Percentiles rank a stretch among this genome's conserved stretches.
phyloP scores from a whole-genome alignment of 23 tunicate genomes.

The Trididemnum miniatum region DNA sequence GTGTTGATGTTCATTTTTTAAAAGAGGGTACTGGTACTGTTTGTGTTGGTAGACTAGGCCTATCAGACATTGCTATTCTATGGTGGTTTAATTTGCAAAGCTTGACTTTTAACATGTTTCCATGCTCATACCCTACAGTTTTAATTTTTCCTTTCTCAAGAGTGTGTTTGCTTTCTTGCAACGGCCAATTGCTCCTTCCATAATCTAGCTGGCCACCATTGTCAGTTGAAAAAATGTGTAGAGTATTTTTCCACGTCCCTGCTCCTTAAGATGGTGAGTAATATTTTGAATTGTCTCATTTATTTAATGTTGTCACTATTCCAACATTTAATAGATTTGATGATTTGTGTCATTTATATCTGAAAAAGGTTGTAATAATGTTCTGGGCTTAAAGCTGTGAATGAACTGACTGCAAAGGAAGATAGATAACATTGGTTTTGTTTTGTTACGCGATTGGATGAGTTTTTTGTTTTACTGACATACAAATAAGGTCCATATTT shows the following conservation, averaged over 20 bases:
- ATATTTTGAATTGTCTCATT: slow-evolving; percentile 80
- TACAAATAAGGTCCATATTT: slow-evolving; percentile 63
- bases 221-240: slow-evolving; percentile 75
- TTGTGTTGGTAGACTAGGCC: no score
- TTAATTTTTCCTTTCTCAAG: slow-evolving; percentile 82
- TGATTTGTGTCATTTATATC: slow-evolving; percentile 40
- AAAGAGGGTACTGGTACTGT: no score
- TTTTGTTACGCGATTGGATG: slow-evolving; percentile 31
- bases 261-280: slow-evolving; percentile 65
- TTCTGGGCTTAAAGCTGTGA: slow-evolving; percentile 68
- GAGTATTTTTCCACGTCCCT: slow-evolving; percentile 57
- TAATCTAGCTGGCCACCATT: slow-evolving; percentile 81
- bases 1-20: no score
- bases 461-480: slow-evolving; percentile 51
- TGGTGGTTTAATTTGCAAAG: no score
- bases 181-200: slow-evolving; percentile 85
- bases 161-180: slow-evolving; percentile 66
- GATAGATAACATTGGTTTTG: slow-evolving; percentile 71
- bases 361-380: slow-evolving; percentile 40
- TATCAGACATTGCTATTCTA: no score
- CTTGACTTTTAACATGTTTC: slow-evolving; percentile 51
- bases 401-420: slow-evolving; percentile 75
- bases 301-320: slow-evolving; percentile 83
- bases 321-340: slow-evolving; percentile 76
- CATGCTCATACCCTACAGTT: slow-evolving; percentile 77